These are phyloP conservation scores for Pygoscelis antarcticus DNA, from an alignment of 2,113 vertebrate genomes.

Conservation along the genomic window DNA sequence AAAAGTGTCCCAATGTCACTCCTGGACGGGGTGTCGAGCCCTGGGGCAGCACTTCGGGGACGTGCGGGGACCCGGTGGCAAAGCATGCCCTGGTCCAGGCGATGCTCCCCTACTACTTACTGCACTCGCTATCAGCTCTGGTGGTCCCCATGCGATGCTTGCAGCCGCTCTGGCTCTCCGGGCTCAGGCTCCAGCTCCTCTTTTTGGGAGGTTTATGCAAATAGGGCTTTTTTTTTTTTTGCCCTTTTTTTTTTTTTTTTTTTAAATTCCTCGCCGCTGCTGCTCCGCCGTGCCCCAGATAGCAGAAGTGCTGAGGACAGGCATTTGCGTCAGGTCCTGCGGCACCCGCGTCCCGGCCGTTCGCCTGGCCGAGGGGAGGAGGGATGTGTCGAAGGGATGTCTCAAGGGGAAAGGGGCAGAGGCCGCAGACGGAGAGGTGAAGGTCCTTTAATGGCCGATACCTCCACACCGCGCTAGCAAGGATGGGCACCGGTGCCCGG, in stretches of 20 bases:
- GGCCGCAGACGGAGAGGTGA: neutral
- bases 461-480: accelerated
- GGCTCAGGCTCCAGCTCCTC: neutral
- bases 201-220: slow-evolving; percentile 55
- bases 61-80: neutral
- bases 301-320: slow-evolving; percentile 62
- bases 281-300: slow-evolving; percentile 46
- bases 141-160: neutral
- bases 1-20: slow-evolving; percentile 52
- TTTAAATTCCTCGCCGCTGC: neutral
- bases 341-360: neutral
- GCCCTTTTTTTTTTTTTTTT: neutral
- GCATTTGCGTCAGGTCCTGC: slow-evolving; percentile 38
- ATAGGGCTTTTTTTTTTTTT: neutral
- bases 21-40: neutral
- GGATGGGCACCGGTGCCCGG: neutral
- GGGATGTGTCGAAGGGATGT: neutral
- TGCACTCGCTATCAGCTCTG: accelerated
- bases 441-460: neutral
- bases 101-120: neutral
- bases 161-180: neutral
- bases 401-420: neutral
- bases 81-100: neutral
- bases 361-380: neutral
- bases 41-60: neutral